Base-by-base conservation (phyloP, 1,140 invertebrate species). In the Nephila pilipes region DNA sequence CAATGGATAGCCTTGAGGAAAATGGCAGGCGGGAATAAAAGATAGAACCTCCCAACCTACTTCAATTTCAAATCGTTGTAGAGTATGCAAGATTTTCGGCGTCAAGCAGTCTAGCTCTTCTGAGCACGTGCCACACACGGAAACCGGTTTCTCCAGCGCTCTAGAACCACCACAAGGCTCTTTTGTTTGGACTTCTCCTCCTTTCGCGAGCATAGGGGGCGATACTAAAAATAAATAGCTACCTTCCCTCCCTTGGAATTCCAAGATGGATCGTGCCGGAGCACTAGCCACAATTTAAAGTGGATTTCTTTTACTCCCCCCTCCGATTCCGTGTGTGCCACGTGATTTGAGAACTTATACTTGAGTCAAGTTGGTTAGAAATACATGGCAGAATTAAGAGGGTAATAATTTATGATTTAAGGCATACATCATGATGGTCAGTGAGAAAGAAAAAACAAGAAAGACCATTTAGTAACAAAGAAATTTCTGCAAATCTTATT, bases 71-170 rank as follows among this genome's bases (percentile, higher is more conserved):
- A 75, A 75, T 75, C 29, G 55, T 4, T 54, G 54, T 58, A 29
- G 57, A 85, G 29, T 14, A 85, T 60, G 20, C 8, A 65, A 32
- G 65, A 89, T 22, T 91, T 80, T 25, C 60, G 85, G 91, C 85
- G 91, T 55, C 91, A 92, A 92, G 90, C 90, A 65, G 90, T 92
- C 90, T 92, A 80, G 55, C 80, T 36, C 38, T 38, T n/a, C 81
- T 25, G 69, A 93, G 91, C 91, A 93, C 91, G 91, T 93, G 91
- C 85, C 91, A 91, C 22, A 90, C 46, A 60, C 29, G 83, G 85
- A 79, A 93, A 93, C 91, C 91, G 91, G 91, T 93, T 85, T 60
- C 58, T 54, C 65, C 54, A 25, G 36, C 46, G 63, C 60, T 88
- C 38, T 57, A 54, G n/a, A 69, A 80, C 89, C 12, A 22, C 20